These are phyloP conservation scores for Isoperla grammatica DNA, from an alignment of 2,888 invertebrate genomes.

Conservation along the genomic window DNA sequence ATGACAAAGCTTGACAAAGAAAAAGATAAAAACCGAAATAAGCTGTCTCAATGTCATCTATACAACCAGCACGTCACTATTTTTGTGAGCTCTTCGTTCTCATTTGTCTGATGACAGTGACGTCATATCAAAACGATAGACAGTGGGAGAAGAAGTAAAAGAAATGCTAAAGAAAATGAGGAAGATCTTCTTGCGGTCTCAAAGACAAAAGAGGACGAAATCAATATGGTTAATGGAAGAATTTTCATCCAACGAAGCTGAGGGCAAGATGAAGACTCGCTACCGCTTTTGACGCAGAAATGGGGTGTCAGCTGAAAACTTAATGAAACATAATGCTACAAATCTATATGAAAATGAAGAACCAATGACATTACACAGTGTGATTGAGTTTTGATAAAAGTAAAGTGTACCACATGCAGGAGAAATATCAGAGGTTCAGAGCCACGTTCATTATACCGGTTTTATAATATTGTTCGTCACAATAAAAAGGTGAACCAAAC, in stretches of 20 bases:
- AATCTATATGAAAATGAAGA: too few relatives aligned
- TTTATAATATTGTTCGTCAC: too few relatives aligned
- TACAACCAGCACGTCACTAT: slow-evolving; percentile 26
- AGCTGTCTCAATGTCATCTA: slow-evolving; percentile 30
- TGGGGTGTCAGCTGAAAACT: too few relatives aligned
- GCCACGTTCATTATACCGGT: too few relatives aligned
- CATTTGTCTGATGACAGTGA: slow-evolving; percentile 31
- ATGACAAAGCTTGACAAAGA: slow-evolving; percentile 30
- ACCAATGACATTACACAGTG: too few relatives aligned
- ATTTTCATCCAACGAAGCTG: neutral
- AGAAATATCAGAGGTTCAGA: too few relatives aligned
- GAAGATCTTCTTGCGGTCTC: neutral
- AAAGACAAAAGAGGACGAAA: slow-evolving; percentile 11
- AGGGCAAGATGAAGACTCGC: neutral
- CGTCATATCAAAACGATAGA: slow-evolving; percentile 12
- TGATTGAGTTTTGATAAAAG: too few relatives aligned
- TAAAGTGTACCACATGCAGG: too few relatives aligned
- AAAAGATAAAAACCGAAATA: slow-evolving; percentile 28
- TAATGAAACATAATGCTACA: too few relatives aligned
- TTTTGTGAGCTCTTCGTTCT: slow-evolving; percentile 28
- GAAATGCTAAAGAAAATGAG: slow-evolving; percentile 8
- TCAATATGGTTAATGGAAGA: slow-evolving; percentile 15
- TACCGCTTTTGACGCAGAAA: neutral
- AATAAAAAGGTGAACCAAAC: too few relatives aligned
- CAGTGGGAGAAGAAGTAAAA: slow-evolving; percentile 4